Evolutionary conservation across 2,113 vertebrate genomes (phyloP).

Genomic region (Triplophysa dalaica): DNA sequence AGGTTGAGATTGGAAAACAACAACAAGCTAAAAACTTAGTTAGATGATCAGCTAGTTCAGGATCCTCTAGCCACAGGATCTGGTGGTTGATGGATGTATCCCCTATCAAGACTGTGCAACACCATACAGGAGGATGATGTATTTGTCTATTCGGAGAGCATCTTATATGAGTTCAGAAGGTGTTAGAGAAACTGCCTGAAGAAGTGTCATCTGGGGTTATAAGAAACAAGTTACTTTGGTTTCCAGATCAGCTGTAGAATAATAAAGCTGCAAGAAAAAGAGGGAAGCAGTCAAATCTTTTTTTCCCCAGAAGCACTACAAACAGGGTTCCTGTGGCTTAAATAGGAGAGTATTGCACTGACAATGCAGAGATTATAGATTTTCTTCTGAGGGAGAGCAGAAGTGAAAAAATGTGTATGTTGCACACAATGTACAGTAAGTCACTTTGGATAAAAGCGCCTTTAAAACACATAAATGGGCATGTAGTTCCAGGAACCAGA

Average conservation of each 20-base stretch:
- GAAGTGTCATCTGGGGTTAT: not conserved
- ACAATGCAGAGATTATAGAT: no score
- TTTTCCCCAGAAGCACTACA: not conserved
- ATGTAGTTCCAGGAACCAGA: no score
- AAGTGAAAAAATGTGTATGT: no score
- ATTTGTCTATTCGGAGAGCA: slow-evolving; percentile 1
- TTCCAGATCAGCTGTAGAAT: slow-evolving; percentile 29
- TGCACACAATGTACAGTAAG: no score
- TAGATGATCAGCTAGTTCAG: not conserved
- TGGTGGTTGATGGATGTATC: slow-evolving; percentile 18
- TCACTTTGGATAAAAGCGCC: no score
- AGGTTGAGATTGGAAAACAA: not conserved
- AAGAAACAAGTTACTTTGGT: not conserved
- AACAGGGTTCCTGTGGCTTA: no score
- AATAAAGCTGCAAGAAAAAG: not conserved
- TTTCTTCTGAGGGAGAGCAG: no score
- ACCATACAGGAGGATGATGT: not conserved
- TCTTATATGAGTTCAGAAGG: not conserved
- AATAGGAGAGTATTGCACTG: not conserved
- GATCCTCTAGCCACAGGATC: not conserved
- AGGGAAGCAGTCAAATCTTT: slow-evolving; percentile 12
- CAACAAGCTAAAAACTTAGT: not conserved
- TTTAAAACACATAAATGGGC: no score
- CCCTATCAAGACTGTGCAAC: not conserved
- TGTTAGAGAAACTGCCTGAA: not conserved